These are phyloP conservation scores for Machaerirhynchus nigripectus DNA, from an alignment of 2,113 vertebrate species.

Conservation along the genomic window DNA sequence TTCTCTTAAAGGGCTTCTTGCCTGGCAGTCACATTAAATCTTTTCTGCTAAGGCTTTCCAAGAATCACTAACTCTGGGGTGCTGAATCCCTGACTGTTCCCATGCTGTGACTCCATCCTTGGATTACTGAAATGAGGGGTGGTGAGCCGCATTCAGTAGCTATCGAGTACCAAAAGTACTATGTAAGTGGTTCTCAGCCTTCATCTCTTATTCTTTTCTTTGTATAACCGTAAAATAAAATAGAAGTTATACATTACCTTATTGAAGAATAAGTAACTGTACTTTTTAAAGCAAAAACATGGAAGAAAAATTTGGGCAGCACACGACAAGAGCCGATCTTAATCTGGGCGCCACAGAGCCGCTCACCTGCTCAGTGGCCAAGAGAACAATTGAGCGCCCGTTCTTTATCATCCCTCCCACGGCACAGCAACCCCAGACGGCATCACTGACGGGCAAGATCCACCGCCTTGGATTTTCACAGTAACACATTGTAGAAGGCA, in stretches of 20 bases:
- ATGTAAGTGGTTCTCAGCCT: background rate
- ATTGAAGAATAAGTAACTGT: background rate
- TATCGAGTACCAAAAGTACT: background rate
- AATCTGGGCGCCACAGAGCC: background rate
- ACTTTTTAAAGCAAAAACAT: background rate
- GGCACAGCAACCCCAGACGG: accelerated
- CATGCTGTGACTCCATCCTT: accelerated
- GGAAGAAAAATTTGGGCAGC: background rate
- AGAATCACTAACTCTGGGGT: background rate
- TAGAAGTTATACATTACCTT: accelerated
- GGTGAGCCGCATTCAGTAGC: background rate
- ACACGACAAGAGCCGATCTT: background rate
- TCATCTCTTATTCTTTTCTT: background rate
- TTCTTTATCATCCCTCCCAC: background rate
- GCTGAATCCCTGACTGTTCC: background rate
- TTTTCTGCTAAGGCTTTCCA: background rate
- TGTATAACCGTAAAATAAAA: background rate
- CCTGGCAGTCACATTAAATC: too few relatives aligned
- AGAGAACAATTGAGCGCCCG: accelerated
- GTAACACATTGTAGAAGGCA: accelerated
- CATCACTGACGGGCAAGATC: accelerated
- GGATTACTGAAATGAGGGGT: background rate
- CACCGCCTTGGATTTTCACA: background rate
- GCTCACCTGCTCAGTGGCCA: accelerated
- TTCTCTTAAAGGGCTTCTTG: background rate